Base-by-base conservation (phyloP, 2,888 invertebrate species). In the Euproctis similis region DNA sequence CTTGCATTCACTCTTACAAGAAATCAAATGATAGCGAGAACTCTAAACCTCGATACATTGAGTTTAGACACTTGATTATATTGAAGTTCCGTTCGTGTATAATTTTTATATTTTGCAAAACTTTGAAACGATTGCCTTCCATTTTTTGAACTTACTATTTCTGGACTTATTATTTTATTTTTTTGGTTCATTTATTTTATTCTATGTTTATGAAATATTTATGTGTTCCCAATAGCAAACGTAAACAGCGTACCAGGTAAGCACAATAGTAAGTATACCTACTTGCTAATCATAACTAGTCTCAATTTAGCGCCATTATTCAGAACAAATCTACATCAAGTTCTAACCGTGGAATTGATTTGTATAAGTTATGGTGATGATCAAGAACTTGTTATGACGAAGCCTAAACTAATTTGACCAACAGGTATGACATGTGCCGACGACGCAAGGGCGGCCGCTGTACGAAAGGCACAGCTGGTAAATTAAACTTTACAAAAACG, bases 391-490 rank as follows among this genome's bases (percentile, higher is more conserved):
- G 25, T 38, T 47, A 58, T 67, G 64, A 71, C 70, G 68, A 71
- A 54, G 51, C 59, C 53, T 60, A 70, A 60, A 65, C 63, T 68
- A 62, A 76, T 81, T 81, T 81, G 56, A 76, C 81, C 86, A 85
- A 87, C 92, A 96, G 96, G 92, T 95, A 96, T 87, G 96, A 96
- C 91, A 96, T 96, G 96, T 96, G 96, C 90, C 92, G 96, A 71
- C 91, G 95, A 80, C 90, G 95, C 86, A 95, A 95, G 89, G 96
- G 95, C 87, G 96, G 96, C 82, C 92, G 95, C 87, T 96, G 96
- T 89, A 96, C 96, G 74, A 95, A 96, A 90, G 96, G 96, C 91
- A 96, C 96, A 85, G 96, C 96, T 87, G 96, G 96, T 96, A 95
- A 92, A 90, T 86, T 69, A 54, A 60, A 65, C 71, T 70, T 66